Evolutionary conservation across 2,113 vertebrate genomes (phyloP).

Genomic region (Cariama cristata): DNA sequence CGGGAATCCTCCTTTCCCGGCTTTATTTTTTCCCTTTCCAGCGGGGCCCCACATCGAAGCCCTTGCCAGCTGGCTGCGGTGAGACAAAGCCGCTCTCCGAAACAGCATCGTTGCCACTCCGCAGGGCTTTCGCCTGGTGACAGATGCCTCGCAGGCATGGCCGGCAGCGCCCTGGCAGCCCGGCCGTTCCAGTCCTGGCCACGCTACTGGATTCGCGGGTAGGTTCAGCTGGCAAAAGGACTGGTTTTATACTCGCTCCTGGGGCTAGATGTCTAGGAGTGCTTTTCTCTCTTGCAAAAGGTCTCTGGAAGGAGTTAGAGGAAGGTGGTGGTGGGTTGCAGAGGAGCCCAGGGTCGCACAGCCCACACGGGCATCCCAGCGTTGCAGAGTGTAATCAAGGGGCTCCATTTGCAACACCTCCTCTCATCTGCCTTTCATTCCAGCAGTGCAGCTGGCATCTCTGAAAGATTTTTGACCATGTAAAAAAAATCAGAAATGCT

Average conservation of each 20-base stretch:
- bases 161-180: not conserved
- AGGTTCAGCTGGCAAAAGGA: not conserved
- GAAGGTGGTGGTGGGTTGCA: rapidly evolving
- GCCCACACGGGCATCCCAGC: rapidly evolving
- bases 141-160: not conserved
- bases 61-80: not conserved
- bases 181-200: rapidly evolving
- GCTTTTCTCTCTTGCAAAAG: not conserved
- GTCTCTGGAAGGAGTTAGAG: not conserved
- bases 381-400: rapidly evolving
- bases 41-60: not conserved
- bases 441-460: not conserved
- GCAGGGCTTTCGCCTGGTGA: not conserved
- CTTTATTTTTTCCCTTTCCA: not conserved
- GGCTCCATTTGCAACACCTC: not conserved
- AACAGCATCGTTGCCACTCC: not conserved
- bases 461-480: not conserved
- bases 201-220: rapidly evolving
- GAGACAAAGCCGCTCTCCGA: not conserved
- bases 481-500: not conserved
- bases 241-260: rapidly evolving
- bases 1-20: not conserved
- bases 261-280: rapidly evolving
- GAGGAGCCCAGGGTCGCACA: rapidly evolving
- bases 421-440: not conserved